phyloP scores from a whole-genome alignment of 2,797 vertebrate species.

The Vipera latastei region DNA sequence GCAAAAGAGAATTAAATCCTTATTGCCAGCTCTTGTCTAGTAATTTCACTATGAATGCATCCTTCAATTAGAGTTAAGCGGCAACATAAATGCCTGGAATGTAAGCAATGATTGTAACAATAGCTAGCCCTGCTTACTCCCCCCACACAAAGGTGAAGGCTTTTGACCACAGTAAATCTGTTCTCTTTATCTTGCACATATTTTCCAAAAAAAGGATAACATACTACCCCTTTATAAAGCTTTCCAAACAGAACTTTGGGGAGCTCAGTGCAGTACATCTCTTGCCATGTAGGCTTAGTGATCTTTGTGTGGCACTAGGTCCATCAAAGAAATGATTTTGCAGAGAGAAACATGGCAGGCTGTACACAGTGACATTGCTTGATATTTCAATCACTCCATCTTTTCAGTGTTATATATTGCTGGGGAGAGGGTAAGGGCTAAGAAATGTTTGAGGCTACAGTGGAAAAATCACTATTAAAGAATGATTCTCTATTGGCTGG shows the following conservation, averaged over 20 bases:
- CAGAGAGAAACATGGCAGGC: slow-evolving; percentile 38
- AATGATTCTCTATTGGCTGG: slow-evolving; percentile 8
- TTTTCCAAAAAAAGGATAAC: slow-evolving; percentile 6
- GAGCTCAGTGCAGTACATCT: not conserved
- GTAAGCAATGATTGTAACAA: not conserved
- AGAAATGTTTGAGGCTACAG: slow-evolving; percentile 21
- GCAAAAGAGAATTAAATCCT: not conserved
- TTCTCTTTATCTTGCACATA: not conserved
- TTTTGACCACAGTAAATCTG: not conserved
- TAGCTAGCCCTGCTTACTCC: accelerated
- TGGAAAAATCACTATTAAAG: not conserved
- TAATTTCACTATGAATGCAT: not conserved
- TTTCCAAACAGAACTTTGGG: slow-evolving; percentile 22
- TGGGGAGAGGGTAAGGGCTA: slow-evolving; percentile 15
- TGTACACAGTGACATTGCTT: slow-evolving; percentile 30
- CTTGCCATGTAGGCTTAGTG: slow-evolving; percentile 54
- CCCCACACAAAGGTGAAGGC: not conserved
- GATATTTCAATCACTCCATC: slow-evolving; percentile 45
- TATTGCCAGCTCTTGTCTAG: slow-evolving; percentile 16
- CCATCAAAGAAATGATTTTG: slow-evolving; percentile 34
- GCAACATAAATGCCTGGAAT: not conserved
- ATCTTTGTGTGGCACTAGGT: slow-evolving; percentile 44
- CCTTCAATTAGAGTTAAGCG: slow-evolving; percentile 20
- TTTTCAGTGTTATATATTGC: slow-evolving; percentile 53
- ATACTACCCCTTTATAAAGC: slow-evolving; percentile 31